A percentile compares a stretch with the other conserved stretches of the same genome.
Evolutionary conservation across 2,113 vertebrate species (phyloP).

Genomic region (Leucopsar rothschildi): DNA sequence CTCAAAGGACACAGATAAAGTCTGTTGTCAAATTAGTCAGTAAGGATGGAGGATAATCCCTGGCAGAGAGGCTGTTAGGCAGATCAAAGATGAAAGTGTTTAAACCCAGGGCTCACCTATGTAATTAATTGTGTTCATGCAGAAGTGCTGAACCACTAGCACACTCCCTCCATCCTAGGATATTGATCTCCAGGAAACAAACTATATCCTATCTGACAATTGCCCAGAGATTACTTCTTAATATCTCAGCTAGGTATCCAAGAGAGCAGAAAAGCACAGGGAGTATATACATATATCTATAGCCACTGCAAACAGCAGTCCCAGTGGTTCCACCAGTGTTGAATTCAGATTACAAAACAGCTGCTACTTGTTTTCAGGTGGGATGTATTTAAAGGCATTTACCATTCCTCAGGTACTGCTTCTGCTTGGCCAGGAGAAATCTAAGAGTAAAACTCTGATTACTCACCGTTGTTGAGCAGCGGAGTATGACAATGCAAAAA

Average conservation of each 20-base stretch:
- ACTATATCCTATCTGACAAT: not conserved
- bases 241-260: not conserved
- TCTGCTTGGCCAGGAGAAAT: not conserved
- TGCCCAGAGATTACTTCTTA: not conserved
- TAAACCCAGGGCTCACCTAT: not conserved
- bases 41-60: not conserved
- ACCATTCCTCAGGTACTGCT: rapidly evolving
- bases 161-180: not conserved
- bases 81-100: not conserved
- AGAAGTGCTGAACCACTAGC: not conserved
- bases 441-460: not conserved
- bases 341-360: not conserved
- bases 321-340: not conserved
- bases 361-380: not conserved
- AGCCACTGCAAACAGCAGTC: not conserved
- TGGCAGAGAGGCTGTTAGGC: not conserved
- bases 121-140: not conserved
- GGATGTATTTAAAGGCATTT: not conserved
- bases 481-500: not conserved
- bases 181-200: conserved; percentile 25
- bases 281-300: not conserved
- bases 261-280: not conserved
- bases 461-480: rapidly evolving
- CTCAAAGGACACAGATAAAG: not conserved
- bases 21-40: conserved; percentile 23